These are phyloP conservation scores for Maccullochella peelii DNA, from an alignment of 2,113 vertebrate genomes.

Conservation along the genomic window DNA sequence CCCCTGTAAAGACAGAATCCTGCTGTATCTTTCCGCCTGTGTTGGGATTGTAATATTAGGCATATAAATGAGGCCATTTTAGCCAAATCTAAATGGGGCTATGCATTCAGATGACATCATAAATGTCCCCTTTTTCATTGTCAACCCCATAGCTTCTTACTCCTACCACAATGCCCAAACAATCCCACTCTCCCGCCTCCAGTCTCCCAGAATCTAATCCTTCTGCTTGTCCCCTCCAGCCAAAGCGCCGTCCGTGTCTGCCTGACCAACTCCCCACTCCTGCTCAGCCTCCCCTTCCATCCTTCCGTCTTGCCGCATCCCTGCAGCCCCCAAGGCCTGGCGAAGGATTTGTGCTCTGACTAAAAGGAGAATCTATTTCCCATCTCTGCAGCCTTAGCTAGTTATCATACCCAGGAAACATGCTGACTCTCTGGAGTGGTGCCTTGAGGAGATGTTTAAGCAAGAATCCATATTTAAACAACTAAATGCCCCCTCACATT, in stretches of 20 bases:
- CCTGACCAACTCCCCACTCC: constrained; percentile 75
- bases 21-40: constrained; percentile 60
- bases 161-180: constrained; percentile 72
- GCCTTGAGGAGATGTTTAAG: constrained; percentile 83
- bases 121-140: constrained; percentile 65
- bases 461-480: constrained; percentile 84
- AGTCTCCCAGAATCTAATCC: constrained; percentile 80
- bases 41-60: constrained; percentile 59
- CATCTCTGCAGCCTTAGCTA: constrained; percentile 76
- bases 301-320: constrained; percentile 70
- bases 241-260: constrained; percentile 71
- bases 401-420: constrained; percentile 79
- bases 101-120: constrained; percentile 73
- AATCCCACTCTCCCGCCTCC: constrained; percentile 71
- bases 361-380: constrained; percentile 78
- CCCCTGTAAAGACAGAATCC: constrained; percentile 46
- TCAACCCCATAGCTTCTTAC: constrained; percentile 62
- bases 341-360: constrained; percentile 77
- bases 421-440: constrained; percentile 80
- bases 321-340: constrained; percentile 75
- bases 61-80: constrained; percentile 64
- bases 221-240: constrained; percentile 77
- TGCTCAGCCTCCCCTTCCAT: constrained; percentile 66
- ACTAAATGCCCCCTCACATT: constrained; percentile 78
- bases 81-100: constrained; percentile 59